These are phyloP conservation scores for Sandelia bainsii DNA, from an alignment of 2,797 vertebrate species.

Conservation along the genomic window DNA sequence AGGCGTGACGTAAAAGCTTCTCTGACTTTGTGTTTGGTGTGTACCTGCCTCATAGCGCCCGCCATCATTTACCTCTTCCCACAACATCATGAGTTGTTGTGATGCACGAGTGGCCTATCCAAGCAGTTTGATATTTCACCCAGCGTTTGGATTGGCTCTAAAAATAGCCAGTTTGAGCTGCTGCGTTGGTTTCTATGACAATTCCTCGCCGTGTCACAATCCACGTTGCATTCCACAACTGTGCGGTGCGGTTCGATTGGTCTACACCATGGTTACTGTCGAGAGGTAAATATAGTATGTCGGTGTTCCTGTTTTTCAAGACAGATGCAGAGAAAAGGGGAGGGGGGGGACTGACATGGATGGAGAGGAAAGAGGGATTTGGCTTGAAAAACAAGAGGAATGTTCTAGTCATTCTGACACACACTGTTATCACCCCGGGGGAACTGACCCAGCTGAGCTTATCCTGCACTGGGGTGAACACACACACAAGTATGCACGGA, in stretches of 20 bases:
- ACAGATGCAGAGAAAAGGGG: neutral
- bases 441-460: conserved; percentile 74
- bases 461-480: conserved; percentile 56
- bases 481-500: conserved; percentile 48
- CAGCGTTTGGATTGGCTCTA: conserved; percentile 62
- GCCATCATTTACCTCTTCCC: neutral
- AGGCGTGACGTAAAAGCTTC: neutral
- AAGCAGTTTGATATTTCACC: conserved; percentile 59
- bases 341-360: conserved; percentile 24
- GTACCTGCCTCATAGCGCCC: neutral
- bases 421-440: conserved; percentile 69
- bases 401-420: conserved; percentile 71
- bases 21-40: neutral
- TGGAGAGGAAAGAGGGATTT: conserved; percentile 51
- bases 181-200: conserved; percentile 74
- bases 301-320: conserved; percentile 33
- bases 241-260: conserved; percentile 53
- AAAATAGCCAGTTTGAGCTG: conserved; percentile 73
- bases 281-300: conserved; percentile 55
- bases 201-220: conserved; percentile 70
- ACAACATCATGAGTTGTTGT: conserved; percentile 45
- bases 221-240: conserved; percentile 71
- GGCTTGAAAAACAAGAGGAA: conserved; percentile 66
- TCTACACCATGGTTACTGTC: conserved; percentile 46
- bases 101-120: conserved; percentile 38